Conservation (phyloP, 2,113 vertebrate genomes). For the Cephalopterus ornatus region DNA sequence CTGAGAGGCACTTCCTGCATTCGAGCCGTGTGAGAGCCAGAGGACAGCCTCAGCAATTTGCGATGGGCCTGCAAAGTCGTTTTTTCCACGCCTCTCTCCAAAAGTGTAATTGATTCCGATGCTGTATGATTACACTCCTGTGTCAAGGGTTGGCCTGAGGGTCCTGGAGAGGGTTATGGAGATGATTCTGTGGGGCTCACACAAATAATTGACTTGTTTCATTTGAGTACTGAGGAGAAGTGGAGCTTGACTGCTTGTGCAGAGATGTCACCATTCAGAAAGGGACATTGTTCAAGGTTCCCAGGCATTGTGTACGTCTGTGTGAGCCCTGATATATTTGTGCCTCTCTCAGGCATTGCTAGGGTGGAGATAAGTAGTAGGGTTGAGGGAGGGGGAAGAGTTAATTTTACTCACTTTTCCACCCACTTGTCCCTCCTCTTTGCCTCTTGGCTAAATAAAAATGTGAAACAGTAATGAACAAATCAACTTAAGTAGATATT, state of each 20-base stretch:
- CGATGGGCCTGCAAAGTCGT: background rate
- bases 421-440: background rate
- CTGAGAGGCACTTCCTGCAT: slow-evolving; percentile 44
- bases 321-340: background rate
- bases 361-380: background rate
- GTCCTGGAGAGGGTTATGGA: slow-evolving; percentile 49
- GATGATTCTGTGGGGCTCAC: slow-evolving; percentile 16
- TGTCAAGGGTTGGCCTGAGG: slow-evolving; percentile 49
- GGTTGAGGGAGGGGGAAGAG: background rate
- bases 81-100: slow-evolving; percentile 5
- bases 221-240: slow-evolving; percentile 7
- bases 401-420: background rate
- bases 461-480: background rate
- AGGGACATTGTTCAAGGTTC: slow-evolving; percentile 12
- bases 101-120: slow-evolving; percentile 43
- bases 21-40: background rate
- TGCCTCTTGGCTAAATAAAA: background rate
- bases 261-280: background rate
- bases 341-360: background rate
- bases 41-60: slow-evolving; percentile 21
- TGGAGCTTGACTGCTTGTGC: slow-evolving; percentile 50
- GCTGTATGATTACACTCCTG: background rate
- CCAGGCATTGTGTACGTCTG: background rate
- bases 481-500: background rate
- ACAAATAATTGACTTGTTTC: slow-evolving; percentile 56